These are phyloP conservation scores for Nudaria mundana DNA, from an alignment of 2,888 invertebrate genomes.

Conservation along the genomic window DNA sequence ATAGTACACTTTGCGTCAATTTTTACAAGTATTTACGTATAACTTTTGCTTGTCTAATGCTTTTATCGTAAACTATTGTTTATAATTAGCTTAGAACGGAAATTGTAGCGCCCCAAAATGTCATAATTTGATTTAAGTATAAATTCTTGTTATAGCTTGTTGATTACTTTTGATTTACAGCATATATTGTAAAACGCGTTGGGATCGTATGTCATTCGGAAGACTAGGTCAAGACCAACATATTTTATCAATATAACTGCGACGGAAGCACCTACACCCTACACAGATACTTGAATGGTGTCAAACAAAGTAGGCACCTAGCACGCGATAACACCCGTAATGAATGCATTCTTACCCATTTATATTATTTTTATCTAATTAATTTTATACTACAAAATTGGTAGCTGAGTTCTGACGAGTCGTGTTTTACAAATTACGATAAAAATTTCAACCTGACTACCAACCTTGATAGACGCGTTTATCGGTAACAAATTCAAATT, in stretches of 20 bases:
- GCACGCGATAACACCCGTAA: slow-evolving; percentile 35
- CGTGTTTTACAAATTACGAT: slow-evolving; percentile 20
- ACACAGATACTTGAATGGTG: slow-evolving; percentile 21
- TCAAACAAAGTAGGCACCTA: slow-evolving; percentile 21
- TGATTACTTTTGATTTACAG: not conserved
- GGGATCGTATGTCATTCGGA: slow-evolving; percentile 39
- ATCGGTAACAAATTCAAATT: slow-evolving; percentile 56
- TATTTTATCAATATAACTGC: slow-evolving; percentile 47
- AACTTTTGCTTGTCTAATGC: too few species aligned
- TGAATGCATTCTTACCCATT: slow-evolving; percentile 21
- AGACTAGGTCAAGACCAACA: slow-evolving; percentile 67
- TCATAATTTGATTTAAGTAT: too few species aligned
- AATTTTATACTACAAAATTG: slow-evolving; percentile 15
- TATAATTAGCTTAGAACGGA: too few species aligned
- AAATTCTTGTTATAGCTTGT: not conserved
- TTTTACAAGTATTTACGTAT: too few species aligned
- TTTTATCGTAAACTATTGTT: too few species aligned
- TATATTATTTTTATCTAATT: too few species aligned
- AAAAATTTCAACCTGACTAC: slow-evolving; percentile 19
- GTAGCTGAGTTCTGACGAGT: slow-evolving; percentile 6
- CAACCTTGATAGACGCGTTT: slow-evolving; percentile 23
- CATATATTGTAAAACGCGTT: slow-evolving; percentile 30
- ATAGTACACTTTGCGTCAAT: too few species aligned
- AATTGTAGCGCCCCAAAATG: too few species aligned
- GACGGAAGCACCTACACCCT: slow-evolving; percentile 42